These are phyloP conservation scores for Vultur gryphus DNA, from an alignment of 2,797 vertebrate species.

Conservation along the genomic window DNA sequence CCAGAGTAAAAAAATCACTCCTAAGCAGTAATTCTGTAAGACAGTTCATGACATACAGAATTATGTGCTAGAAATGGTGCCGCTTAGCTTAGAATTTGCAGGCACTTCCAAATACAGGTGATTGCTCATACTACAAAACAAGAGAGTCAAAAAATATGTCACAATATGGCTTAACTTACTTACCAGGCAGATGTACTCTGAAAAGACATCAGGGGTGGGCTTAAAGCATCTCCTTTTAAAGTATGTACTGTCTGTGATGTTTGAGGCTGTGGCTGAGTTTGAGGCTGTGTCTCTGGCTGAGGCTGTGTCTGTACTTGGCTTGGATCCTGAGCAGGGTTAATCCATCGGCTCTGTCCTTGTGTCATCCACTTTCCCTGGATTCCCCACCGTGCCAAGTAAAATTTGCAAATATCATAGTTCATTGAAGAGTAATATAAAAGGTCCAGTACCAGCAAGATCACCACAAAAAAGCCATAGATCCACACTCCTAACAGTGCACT, in stretches of 20 bases:
- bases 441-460: conserved; percentile 91
- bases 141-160: not conserved
- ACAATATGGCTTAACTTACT: conserved; percentile 76
- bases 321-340: conserved; percentile 78
- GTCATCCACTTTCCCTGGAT: conserved; percentile 93
- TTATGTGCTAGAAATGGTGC: not conserved
- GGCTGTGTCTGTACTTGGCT: conserved; percentile 56
- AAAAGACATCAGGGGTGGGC: conserved; percentile 86
- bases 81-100: not conserved
- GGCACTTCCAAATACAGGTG: not conserved
- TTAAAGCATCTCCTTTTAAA: conserved; percentile 84
- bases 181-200: conserved; percentile 94
- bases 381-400: conserved; percentile 95
- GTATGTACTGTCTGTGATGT: conserved; percentile 78
- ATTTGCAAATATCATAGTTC: conserved; percentile 95
- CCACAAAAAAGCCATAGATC: conserved; percentile 97
- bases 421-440: conserved; percentile 97
- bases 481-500: conserved; percentile 94
- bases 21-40: not conserved
- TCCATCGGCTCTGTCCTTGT: conserved; percentile 87
- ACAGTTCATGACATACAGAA: not conserved
- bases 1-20: not conserved
- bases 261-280: conserved; percentile 51
- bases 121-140: not conserved
- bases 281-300: conserved; percentile 51